Evolutionary conservation across 2,888 invertebrate genomes (phyloP).

Genomic region (Drosophila subquinaria): DNA sequence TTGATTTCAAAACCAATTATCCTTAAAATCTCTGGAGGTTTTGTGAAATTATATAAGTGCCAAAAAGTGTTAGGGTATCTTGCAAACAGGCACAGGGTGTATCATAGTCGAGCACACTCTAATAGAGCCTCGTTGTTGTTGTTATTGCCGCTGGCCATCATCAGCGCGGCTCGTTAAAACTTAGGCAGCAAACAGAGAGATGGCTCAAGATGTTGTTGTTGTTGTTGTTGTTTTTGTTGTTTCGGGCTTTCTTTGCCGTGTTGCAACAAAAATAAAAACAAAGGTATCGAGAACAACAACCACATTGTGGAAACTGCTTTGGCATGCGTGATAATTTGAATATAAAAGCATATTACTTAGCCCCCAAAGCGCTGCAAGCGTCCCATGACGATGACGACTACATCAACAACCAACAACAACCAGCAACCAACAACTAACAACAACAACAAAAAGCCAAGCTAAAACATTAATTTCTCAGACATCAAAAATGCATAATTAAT

Average conservation of each 20-base stretch:
- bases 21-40: too few relatives aligned
- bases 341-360: constrained; percentile 74
- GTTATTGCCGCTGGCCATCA: constrained; percentile 63
- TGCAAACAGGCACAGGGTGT: neutral
- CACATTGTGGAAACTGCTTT: constrained; percentile 52
- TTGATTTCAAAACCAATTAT: too few relatives aligned
- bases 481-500: constrained; percentile 75
- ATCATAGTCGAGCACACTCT: neutral
- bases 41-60: too few relatives aligned
- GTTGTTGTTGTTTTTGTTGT: constrained; percentile 19
- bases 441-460: constrained; percentile 8
- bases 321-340: constrained; percentile 77
- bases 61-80: neutral
- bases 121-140: constrained; percentile 6
- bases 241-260: constrained; percentile 33
- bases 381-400: constrained; percentile 58
- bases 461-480: constrained; percentile 59
- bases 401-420: constrained; percentile 15
- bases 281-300: neutral
- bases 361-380: constrained; percentile 33
- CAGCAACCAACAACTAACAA: constrained; percentile 10
- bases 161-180: constrained; percentile 69
- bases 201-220: constrained; percentile 16
- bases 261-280: constrained; percentile 20
- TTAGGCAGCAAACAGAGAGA: constrained; percentile 24